These are phyloP conservation scores for Eurosta solidaginis DNA, from an alignment of 1,140 invertebrate genomes.

Conservation along the genomic window DNA sequence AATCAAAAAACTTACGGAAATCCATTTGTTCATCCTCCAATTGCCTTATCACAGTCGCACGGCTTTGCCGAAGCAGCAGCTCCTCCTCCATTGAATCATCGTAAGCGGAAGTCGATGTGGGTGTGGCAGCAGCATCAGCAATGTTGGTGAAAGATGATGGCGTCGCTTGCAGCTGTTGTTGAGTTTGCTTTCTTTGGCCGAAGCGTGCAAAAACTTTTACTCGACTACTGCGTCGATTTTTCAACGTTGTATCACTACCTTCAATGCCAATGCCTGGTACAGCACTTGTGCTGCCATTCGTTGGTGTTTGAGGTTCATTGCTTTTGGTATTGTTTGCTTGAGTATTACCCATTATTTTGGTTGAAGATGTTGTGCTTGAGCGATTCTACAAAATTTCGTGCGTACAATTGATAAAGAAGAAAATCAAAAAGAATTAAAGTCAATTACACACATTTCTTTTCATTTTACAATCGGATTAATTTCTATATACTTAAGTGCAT, in stretches of 20 bases:
- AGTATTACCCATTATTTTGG: constrained; percentile 41
- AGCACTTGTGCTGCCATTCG: too few species aligned
- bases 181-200: constrained; percentile 47
- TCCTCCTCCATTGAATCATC: constrained; percentile 30
- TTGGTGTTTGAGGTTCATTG: constrained; percentile 7
- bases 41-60: constrained; percentile 41
- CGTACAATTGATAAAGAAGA: background rate
- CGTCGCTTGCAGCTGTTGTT: constrained; percentile 37
- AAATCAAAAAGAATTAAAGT: constrained; percentile 20
- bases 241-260: background rate
- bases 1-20: constrained; percentile 52
- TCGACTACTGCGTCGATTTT: constrained; percentile 39
- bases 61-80: constrained; percentile 28
- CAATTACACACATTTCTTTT: too few species aligned
- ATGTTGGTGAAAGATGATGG: constrained; percentile 37
- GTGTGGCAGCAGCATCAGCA: constrained; percentile 34
- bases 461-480: constrained; percentile 17
- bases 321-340: constrained; percentile 20
- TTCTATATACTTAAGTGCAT: constrained; percentile 9
- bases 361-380: constrained; percentile 36
- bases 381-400: background rate
- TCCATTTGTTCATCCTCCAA: constrained; percentile 56
- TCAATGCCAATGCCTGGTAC: background rate
- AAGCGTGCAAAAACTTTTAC: constrained; percentile 47
- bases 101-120: constrained; percentile 17